Evolutionary conservation across 2,888 invertebrate species (phyloP), one percentile per base, ranked within the genome.

Genomic region (Gonocerus acuteangulatus): DNA sequence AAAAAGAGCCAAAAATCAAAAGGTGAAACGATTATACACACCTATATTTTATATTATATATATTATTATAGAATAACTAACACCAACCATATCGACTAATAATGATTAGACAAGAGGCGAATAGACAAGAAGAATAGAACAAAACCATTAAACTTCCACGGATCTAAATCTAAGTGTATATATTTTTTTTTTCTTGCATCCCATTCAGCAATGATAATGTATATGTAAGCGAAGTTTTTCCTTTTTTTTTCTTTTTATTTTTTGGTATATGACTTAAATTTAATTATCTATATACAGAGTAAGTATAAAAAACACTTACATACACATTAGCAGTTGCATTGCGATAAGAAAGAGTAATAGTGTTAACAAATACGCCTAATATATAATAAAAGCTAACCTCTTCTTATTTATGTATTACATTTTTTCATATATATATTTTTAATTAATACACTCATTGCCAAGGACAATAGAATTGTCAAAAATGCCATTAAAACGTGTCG

Each of bases 361-460:
- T 62, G 64, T 65, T 65, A 65, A 65, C 60, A 49, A 65, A 62
- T 62, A 60, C 64, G 58, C 27, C 64, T 60, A 59, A 64, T 16
- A 42, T 22, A 36, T 54, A 54, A 54, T 54, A 54, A 54, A 51
- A 54, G 39, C 16, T 21, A 36, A 39, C 36, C 39, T 54, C 45
- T 57, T 48, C 60, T 48, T 57, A 45, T 48, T 52, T 61, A 45
- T 34, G n/a, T 19, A 58, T 58, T 18, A 48, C n/a, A 57, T 44
- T 58, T 34, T 36, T 39, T 9, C 23, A 18, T 36, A 19, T 19
- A 49, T 47, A 2, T 15, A 22, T 23, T 48, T 34, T 23, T 45
- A 18, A 15, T 47, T 11, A 2, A 21, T 47, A 47, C 11, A 47
- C 6, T 39, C 27, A 49, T 13, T 42, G 34, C 32, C 22, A 47